Percentiles rank a stretch among this genome's conserved stretches.
Evolutionary conservation across 1,140 invertebrate genomes (phyloP).

Genomic region (Cylas formicarius): DNA sequence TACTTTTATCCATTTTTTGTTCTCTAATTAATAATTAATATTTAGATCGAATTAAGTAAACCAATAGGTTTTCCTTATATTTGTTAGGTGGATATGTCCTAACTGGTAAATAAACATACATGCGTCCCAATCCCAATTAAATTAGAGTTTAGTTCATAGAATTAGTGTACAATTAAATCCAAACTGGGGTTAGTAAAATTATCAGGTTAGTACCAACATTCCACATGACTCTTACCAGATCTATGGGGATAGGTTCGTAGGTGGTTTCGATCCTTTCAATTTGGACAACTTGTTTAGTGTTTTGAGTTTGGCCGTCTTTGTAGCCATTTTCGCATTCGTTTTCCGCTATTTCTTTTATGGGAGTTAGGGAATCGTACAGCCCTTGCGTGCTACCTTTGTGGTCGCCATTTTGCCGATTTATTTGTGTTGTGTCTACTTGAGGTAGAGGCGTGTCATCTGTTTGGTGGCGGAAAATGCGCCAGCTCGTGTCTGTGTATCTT

Average conservation of each 20-base stretch:
- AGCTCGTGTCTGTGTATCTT: conserved; percentile 53
- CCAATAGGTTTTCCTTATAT: too few relatives aligned
- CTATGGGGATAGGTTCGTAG: conserved; percentile 28
- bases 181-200: too few relatives aligned
- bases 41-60: too few relatives aligned
- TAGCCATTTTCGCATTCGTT: conserved; percentile 7
- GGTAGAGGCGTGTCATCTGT: neutral
- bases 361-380: conserved; percentile 1
- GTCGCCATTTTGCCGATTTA: conserved; percentile 3
- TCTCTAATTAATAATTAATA: too few relatives aligned
- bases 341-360: conserved; percentile 1
- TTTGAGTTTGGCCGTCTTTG: conserved; percentile 5
- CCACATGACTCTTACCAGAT: too few relatives aligned
- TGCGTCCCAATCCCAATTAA: too few relatives aligned
- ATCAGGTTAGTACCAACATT: too few relatives aligned
- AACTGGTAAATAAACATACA: too few relatives aligned
- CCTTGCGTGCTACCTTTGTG: conserved; percentile 9
- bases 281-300: conserved; percentile 21
- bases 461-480: conserved; percentile 48
- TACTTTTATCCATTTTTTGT: too few relatives aligned
- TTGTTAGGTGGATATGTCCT: too few relatives aligned
- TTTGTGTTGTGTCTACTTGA: conserved; percentile 2
- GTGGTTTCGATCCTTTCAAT: conserved; percentile 27
- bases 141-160: too few relatives aligned
- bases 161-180: too few relatives aligned